These are phyloP conservation scores for Chanos chanos DNA, from an alignment of 2,797 vertebrate genomes.

Conservation along the genomic window DNA sequence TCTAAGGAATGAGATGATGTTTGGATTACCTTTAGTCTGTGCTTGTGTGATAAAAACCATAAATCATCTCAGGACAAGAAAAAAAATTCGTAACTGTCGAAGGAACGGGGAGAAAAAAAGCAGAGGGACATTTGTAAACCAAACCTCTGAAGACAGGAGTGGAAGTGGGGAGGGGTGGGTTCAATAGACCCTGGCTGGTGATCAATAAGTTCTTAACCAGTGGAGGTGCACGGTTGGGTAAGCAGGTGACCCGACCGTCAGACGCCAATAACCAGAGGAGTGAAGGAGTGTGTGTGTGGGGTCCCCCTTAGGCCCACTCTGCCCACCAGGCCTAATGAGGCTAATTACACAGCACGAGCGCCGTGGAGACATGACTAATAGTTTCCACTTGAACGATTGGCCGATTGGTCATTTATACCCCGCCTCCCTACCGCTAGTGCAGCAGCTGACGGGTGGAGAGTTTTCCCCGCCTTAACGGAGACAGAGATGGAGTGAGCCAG, in stretches of 20 bases:
- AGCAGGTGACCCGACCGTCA: constrained; percentile 7
- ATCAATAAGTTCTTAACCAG: constrained; percentile 16
- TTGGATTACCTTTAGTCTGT: no score
- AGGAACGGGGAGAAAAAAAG: not conserved
- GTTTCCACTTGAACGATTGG: constrained; percentile 35
- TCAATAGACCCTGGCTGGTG: constrained; percentile 30
- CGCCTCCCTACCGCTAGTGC: constrained; percentile 28
- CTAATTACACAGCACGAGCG: constrained; percentile 43
- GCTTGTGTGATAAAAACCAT: no score
- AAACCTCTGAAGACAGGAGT: constrained; percentile 17
- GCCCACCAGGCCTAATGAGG: constrained; percentile 39
- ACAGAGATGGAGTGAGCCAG: constrained; percentile 43
- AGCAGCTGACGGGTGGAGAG: constrained; percentile 38
- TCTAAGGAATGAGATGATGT: no score
- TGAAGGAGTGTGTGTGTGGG: not conserved
- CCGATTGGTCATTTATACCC: constrained; percentile 28
- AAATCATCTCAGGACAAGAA: no score
- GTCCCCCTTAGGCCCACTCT: constrained; percentile 22
- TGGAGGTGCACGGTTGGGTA: constrained; percentile 13
- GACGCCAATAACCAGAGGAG: constrained; percentile 21
- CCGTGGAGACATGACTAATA: constrained; percentile 46
- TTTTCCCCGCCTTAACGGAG: constrained; percentile 24
- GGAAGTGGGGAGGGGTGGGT: not conserved
- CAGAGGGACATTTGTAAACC: no score
- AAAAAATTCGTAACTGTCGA: no score